Conservation (phyloP, 2,888 invertebrate species). For the Cryptophagus acutangulus region DNA sequence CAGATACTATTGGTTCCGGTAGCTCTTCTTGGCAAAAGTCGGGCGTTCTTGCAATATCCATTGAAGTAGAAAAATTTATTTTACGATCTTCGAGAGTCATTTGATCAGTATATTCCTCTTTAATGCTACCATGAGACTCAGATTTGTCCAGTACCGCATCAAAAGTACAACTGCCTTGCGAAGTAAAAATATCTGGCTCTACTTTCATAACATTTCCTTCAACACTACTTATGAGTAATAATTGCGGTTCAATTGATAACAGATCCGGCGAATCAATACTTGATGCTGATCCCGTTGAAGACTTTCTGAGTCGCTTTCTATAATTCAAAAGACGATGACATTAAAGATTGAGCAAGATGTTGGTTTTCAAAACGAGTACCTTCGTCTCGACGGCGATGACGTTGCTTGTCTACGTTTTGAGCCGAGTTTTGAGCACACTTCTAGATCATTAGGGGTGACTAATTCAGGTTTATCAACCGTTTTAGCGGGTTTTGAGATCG, state of each 20-base stretch:
- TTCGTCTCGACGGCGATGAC: conserved; percentile 30
- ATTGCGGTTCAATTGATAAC: conserved; percentile 51
- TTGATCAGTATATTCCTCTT: too few species aligned
- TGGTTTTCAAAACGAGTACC: not conserved
- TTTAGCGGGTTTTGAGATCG: conserved; percentile 65
- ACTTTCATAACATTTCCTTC: conserved; percentile 45
- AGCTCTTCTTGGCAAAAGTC: too few species aligned
- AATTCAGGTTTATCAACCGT: conserved; percentile 51
- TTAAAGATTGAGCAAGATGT: too few species aligned
- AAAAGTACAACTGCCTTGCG: conserved; percentile 20
- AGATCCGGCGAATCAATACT: conserved; percentile 56
- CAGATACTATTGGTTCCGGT: too few species aligned
- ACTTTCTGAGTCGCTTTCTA: conserved; percentile 61
- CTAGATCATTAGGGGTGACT: conserved; percentile 55
- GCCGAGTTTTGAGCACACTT: conserved; percentile 56
- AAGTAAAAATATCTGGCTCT: conserved; percentile 42
- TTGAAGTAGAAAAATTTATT: too few species aligned
- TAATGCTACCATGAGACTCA: too few species aligned
- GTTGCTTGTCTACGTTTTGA: conserved; percentile 50
- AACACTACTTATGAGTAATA: conserved; percentile 48
- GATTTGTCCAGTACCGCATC: too few species aligned
- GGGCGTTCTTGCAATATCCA: too few species aligned
- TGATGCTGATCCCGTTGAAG: conserved; percentile 57
- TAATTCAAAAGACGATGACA: too few species aligned
- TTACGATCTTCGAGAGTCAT: too few species aligned